Evolutionary conservation across 1,140 invertebrate species (phyloP), one percentile per base, ranked within the genome.

Genomic region (Zaprionus tsacasi): DNA sequence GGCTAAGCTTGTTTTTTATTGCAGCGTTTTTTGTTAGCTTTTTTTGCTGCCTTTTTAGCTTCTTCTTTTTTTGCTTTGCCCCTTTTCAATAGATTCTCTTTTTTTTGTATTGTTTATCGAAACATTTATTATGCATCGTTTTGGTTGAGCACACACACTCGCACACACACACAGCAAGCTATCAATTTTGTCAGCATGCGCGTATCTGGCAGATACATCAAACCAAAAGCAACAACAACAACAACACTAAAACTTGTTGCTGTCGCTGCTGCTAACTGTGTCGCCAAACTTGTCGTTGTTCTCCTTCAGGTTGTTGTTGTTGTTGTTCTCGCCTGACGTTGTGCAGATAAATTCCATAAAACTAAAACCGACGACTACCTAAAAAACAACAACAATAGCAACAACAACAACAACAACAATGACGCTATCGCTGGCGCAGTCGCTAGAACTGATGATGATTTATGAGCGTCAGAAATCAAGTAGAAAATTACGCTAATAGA

Each of bases 381-480:
- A 78, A 76, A 63, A 71, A 82, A 59, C 75, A 71, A 50, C 63
- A 61, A 73, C 50, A 78, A 72, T 69, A 76, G 71, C 67, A 71
- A 61, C 64, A 78, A 81, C 64, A 50, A 58, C 74, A 38, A 67
- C 72, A 59, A 63, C 56, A 38, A 70, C 66, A 61, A 70, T 57
- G 71, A 86, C 81, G 82, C 82, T 86, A 86, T 90, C 87, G 78
- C 56, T 45, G 74, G 76, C 70, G 55, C 57, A 54, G 69, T 54
- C 61, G 48, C 78, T 35, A 15, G 69, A 89, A 90, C 85, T 89
- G 86, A 89, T 89, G 85, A 89, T 89, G 86, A 89, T 89, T 89
- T 89, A 89, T 89, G 86, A 90, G 86, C 86, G 86, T 86, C 86
- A 91, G 86, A 89, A 89, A 89, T 89, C 86, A 89, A 89, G 81